Conservation (phyloP, 2,113 vertebrate genomes). For the Tinamus guttatus region DNA sequence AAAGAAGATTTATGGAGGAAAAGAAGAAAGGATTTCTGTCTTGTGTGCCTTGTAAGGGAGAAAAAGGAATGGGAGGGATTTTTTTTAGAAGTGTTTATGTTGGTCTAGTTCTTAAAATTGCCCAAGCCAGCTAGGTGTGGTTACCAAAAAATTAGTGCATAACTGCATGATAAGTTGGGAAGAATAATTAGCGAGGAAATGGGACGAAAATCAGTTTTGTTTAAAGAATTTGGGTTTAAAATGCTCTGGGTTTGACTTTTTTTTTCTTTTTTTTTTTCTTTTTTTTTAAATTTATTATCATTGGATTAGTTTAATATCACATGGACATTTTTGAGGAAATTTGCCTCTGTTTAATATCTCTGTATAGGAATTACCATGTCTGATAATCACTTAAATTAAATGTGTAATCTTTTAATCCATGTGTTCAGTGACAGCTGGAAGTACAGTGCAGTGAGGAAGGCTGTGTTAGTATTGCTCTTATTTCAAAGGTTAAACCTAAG, state of each 20-base stretch:
- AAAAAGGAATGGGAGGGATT: background rate
- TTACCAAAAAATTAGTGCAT: background rate
- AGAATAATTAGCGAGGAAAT: background rate
- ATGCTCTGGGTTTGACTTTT: background rate
- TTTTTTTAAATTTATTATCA: too few species aligned
- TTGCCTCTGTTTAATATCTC: background rate
- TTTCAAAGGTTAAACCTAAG: background rate
- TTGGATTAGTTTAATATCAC: background rate
- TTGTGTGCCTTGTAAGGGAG: background rate
- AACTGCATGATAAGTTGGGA: background rate
- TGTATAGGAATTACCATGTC: background rate
- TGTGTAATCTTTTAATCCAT: background rate
- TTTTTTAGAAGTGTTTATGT: background rate
- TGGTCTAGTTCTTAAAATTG: background rate
- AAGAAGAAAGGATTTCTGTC: background rate
- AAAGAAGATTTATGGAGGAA: background rate
- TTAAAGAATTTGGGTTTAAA: background rate
- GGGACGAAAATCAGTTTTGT: background rate
- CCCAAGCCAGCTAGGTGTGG: background rate
- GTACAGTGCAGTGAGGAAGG: background rate
- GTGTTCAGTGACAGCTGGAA: background rate
- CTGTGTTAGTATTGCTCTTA: background rate
- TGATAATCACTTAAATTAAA: background rate
- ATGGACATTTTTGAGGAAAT: background rate
- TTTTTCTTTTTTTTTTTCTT: too few species aligned